Base-by-base conservation (phyloP, 2,113 vertebrate species). In the Gorsachius goisagi region DNA sequence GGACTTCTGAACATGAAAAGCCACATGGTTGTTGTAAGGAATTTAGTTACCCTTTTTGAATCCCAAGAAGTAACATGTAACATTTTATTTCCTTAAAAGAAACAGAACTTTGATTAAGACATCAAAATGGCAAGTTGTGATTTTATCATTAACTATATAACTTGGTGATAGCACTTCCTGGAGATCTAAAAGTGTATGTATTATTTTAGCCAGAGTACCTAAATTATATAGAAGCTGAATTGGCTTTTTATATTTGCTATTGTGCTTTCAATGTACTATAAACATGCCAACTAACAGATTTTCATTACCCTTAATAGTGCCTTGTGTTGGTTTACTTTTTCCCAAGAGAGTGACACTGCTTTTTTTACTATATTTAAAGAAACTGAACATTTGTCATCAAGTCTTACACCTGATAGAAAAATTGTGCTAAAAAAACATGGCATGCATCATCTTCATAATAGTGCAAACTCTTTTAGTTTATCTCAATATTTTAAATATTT, bases 41-140 rank as follows among this genome's bases (percentile, higher is more conserved):
- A 37, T 52, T 87, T 28, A 87, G 18, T 35, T 15, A 60, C 7
- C 2, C 6, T 64, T 32, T 85, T 27, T 58, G 20, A 95, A 68
- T 75, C 18, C 81, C 74, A 82, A 76, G 50, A 97, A 93, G 33
- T 88, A 50, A 52, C 19, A n/a, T 37, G 10, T 55, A 80, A 19
- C 2, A n/a, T 91, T 83, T 93, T 63, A 44, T 87, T 94, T 85
- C 33, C 60, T 94, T 88, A 20, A 88, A 86, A 94, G 33, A 84
- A 73, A 73, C n/a, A 73, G n/a, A 55, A 71, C 16, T 72, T 89
- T 82, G 28, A 87, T 78, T 63, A 84, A 88, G 35, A 66, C 15
- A 64, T 58, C 30, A 59, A 60, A 76, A 79, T 47, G 22, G 30
- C 50, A 89, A 91, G 22, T 6, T 91, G 59, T 22, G 2, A 72